Conservation (phyloP, 1,140 invertebrate genomes). For the Cataglyphis hispanica region DNA sequence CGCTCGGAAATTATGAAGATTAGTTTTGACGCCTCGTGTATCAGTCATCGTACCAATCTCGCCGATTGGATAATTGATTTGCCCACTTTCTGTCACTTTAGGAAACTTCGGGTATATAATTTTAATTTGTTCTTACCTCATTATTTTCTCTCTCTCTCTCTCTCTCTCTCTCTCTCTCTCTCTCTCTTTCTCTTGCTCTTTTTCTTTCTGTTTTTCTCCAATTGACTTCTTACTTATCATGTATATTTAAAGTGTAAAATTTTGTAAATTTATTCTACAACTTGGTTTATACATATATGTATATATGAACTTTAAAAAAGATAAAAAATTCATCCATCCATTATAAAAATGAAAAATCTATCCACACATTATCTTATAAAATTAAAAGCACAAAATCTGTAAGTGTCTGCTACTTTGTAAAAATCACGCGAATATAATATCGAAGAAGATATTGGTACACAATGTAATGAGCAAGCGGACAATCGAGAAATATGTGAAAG, state of each 20-base stretch:
- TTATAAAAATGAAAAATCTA: too few species aligned
- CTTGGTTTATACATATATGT: too few species aligned
- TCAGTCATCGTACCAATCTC: slow-evolving; percentile 15
- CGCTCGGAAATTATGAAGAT: slow-evolving; percentile 34
- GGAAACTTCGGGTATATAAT: neutral
- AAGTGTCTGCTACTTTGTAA: neutral
- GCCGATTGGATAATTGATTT: slow-evolving; percentile 27
- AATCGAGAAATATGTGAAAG: neutral
- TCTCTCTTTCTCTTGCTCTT: neutral
- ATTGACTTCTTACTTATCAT: neutral
- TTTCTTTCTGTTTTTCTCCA: neutral
- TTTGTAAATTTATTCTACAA: neutral
- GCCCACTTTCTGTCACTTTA: neutral
- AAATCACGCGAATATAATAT: neutral
- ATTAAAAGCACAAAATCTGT: neutral
- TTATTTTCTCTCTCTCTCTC: too few species aligned
- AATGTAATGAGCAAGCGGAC: slow-evolving; percentile 2
- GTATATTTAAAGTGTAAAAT: slow-evolving; percentile 1
- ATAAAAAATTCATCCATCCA: too few species aligned
- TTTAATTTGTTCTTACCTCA: neutral
- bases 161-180: neutral
- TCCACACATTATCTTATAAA: neutral
- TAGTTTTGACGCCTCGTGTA: slow-evolving; percentile 36
- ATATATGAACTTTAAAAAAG: too few species aligned
- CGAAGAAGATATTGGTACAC: neutral